These are phyloP conservation scores for Paratilapia polleni DNA, from an alignment of 2,113 vertebrate species.

Conservation along the genomic window DNA sequence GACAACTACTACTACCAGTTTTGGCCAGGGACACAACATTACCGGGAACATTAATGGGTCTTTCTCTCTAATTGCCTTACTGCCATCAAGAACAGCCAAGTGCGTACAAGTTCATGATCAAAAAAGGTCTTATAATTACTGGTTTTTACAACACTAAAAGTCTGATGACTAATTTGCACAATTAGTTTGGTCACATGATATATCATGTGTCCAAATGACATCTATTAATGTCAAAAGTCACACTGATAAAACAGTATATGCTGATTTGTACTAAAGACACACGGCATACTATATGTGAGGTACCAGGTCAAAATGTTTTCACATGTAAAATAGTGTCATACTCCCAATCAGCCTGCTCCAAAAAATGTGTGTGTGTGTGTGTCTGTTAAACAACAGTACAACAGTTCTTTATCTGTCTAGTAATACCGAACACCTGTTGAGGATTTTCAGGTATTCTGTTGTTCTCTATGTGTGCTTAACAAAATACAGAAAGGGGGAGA, in stretches of 20 bases:
- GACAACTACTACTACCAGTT: neutral
- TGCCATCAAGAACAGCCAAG: neutral
- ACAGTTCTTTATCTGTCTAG: neutral
- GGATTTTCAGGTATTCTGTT: constrained; percentile 1
- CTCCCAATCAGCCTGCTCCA: neutral
- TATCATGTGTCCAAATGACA: too few species aligned
- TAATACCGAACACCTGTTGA: constrained; percentile 10
- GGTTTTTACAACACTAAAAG: neutral
- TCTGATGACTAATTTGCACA: neutral
- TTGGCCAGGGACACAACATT: neutral
- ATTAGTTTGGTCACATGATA: neutral
- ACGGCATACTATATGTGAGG: neutral
- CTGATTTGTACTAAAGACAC: neutral
- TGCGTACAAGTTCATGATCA: neutral
- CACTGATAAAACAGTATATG: too few species aligned
- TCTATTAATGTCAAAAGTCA: neutral
- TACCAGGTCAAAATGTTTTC: neutral
- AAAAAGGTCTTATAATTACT: neutral
- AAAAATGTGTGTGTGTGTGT: neutral
- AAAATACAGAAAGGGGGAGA: neutral
- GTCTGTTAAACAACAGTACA: neutral
- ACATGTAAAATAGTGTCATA: neutral
- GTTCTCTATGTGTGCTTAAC: neutral
- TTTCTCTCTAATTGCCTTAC: neutral
- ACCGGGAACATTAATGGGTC: neutral